phyloP scores from a whole-genome alignment of 1,140 invertebrate species.

The Paracyclopina nana region DNA sequence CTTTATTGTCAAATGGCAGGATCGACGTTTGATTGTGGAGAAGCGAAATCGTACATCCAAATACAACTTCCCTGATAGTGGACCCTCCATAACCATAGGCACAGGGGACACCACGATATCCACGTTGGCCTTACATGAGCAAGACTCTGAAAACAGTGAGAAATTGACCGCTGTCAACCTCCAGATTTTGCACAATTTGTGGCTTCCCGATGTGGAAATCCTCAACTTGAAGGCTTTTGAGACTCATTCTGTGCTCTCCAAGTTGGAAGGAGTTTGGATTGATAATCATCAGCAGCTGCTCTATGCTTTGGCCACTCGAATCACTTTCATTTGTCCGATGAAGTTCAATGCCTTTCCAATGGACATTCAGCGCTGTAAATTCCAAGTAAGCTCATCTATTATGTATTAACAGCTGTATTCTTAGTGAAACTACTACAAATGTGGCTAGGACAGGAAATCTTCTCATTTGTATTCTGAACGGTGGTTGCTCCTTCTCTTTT shows the following conservation, averaged over 20 bases:
- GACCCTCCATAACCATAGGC: not conserved
- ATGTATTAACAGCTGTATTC: no score
- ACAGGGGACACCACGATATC: not conserved
- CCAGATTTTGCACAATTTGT: slow-evolving; percentile 7
- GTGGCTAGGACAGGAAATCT: no score
- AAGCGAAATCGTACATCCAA: not conserved
- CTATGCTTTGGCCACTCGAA: slow-evolving; percentile 11
- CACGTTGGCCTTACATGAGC: not conserved
- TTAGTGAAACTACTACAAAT: no score
- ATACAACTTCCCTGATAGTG: not conserved
- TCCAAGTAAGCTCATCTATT: slow-evolving; percentile 10
- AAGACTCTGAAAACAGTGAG: not conserved
- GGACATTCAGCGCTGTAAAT: slow-evolving; percentile 14
- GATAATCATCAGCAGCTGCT: slow-evolving; percentile 5
- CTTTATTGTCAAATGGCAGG: slow-evolving; percentile 14
- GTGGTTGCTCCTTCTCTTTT: no score
- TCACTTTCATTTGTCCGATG: slow-evolving; percentile 15
- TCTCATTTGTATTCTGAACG: no score
- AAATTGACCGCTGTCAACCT: slow-evolving; percentile 9
- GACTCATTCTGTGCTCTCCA: slow-evolving; percentile 11
- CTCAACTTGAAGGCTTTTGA: slow-evolving; percentile 14
- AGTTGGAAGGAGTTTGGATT: slow-evolving; percentile 16
- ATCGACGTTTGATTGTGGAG: not conserved
- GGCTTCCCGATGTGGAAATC: slow-evolving; percentile 16
- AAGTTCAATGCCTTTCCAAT: slow-evolving; percentile 14